Evolutionary conservation across 2,113 vertebrate species (phyloP).

Genomic region (Acrocephalus kingi): DNA sequence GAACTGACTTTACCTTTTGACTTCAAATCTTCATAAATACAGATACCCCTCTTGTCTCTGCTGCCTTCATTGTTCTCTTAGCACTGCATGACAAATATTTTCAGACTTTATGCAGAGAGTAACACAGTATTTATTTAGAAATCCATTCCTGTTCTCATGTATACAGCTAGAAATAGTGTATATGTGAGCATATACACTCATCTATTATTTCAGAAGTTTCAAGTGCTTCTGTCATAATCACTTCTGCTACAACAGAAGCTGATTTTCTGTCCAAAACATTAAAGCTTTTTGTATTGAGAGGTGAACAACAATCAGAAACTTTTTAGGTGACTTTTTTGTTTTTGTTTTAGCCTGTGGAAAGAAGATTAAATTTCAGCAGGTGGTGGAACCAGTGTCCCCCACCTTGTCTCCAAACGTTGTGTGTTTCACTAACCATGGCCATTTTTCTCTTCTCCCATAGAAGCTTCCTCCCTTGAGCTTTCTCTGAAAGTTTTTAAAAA

Average conservation of each 20-base stretch:
- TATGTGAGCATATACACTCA: neutral
- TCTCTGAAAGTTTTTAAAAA: neutral
- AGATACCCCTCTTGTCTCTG: neutral
- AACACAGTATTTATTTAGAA: neutral
- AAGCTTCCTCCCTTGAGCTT: neutral
- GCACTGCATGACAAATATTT: neutral
- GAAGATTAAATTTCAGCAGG: neutral
- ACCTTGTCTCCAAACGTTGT: neutral
- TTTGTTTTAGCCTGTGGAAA: neutral
- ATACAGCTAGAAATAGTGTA: neutral
- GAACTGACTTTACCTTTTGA: neutral
- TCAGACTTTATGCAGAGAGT: neutral
- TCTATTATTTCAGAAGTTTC: neutral
- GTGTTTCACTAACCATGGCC: fast-evolving
- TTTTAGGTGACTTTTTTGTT: neutral
- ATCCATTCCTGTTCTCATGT: neutral
- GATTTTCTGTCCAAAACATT: neutral
- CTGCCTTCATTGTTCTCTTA: neutral
- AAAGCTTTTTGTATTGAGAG: neutral
- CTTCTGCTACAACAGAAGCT: neutral
- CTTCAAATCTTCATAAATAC: neutral
- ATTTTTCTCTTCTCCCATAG: neutral
- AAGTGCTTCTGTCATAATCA: neutral
- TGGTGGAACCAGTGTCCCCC: fast-evolving
- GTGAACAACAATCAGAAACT: neutral